phyloP scores from a whole-genome alignment of 2,888 invertebrate genomes.

The Biston betularia region DNA sequence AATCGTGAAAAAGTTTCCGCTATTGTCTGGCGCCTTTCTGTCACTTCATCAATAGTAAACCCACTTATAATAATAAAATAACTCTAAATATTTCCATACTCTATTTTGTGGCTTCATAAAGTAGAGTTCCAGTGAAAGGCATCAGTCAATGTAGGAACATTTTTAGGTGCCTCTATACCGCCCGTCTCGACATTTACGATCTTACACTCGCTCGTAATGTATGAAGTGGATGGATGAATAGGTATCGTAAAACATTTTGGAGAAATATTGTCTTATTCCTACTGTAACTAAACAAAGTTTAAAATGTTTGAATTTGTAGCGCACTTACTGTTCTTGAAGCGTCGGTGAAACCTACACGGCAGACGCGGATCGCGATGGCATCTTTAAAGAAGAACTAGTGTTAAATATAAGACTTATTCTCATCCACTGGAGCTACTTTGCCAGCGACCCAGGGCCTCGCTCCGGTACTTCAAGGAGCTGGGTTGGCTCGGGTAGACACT shows the following conservation, averaged over 20 bases:
- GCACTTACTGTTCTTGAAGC: too few relatives aligned
- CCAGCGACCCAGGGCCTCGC: too few relatives aligned
- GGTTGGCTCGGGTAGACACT: too few relatives aligned
- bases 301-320: not conserved
- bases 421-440: too few relatives aligned
- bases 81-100: conserved; percentile 21
- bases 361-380: not conserved
- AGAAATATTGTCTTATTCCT: conserved; percentile 1
- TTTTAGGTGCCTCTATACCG: conserved; percentile 23
- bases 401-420: not conserved
- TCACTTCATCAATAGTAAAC: conserved; percentile 10
- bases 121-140: conserved; percentile 28
- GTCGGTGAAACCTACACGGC: not conserved
- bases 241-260: conserved; percentile 17
- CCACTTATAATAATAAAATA: conserved; percentile 20
- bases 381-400: not conserved
- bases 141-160: conserved; percentile 31
- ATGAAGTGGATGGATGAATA: conserved; percentile 26
- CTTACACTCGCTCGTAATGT: conserved; percentile 17
- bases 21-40: conserved; percentile 1
- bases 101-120: conserved; percentile 33
- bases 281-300: not conserved
- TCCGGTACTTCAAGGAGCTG: too few relatives aligned
- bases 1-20: not conserved
- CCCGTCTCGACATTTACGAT: conserved; percentile 27